Percentiles rank a stretch among this genome's conserved stretches.
phyloP scores from a whole-genome alignment of 2,888 invertebrate genomes.

The Polymixis flavicincta region DNA sequence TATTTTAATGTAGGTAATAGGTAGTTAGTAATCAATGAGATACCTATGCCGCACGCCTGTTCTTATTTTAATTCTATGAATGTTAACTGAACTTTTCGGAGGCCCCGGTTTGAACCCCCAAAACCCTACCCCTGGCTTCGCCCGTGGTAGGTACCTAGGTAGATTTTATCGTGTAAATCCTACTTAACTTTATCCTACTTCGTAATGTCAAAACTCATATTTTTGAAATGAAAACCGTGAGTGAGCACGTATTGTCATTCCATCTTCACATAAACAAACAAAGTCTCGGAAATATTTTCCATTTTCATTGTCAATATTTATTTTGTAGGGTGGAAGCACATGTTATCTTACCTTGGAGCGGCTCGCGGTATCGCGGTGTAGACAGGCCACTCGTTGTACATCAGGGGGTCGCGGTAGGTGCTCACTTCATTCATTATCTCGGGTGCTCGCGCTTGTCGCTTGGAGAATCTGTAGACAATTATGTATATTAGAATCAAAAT shows the following conservation, averaged over 20 bases:
- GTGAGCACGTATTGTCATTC: constrained; percentile 1
- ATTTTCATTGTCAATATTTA: constrained; percentile 46
- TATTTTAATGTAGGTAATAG: too few relatives aligned
- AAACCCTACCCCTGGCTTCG: too few relatives aligned
- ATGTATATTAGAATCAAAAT: constrained; percentile 11
- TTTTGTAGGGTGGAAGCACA: constrained; percentile 12
- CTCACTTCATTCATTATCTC: constrained; percentile 97
- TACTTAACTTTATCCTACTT: neutral
- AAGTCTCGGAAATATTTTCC: constrained; percentile 36
- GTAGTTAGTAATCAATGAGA: too few relatives aligned
- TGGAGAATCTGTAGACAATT: constrained; percentile 92
- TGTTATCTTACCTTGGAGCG: constrained; percentile 87
- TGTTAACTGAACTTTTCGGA: too few relatives aligned
- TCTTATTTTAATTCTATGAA: too few relatives aligned
- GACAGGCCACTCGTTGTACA: constrained; percentile 95
- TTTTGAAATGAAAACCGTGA: neutral
- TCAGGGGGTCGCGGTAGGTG: constrained; percentile 95
- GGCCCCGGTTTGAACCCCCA: too few relatives aligned
- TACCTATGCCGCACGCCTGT: too few relatives aligned
- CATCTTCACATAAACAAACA: constrained; percentile 15
- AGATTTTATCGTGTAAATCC: neutral
- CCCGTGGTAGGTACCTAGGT: too few relatives aligned
- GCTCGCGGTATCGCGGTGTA: constrained; percentile 88
- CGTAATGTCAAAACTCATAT: neutral
- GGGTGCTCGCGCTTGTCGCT: constrained; percentile 96